These are phyloP conservation scores for Orchestes rusci DNA, from an alignment of 2,888 invertebrate species.

Conservation along the genomic window DNA sequence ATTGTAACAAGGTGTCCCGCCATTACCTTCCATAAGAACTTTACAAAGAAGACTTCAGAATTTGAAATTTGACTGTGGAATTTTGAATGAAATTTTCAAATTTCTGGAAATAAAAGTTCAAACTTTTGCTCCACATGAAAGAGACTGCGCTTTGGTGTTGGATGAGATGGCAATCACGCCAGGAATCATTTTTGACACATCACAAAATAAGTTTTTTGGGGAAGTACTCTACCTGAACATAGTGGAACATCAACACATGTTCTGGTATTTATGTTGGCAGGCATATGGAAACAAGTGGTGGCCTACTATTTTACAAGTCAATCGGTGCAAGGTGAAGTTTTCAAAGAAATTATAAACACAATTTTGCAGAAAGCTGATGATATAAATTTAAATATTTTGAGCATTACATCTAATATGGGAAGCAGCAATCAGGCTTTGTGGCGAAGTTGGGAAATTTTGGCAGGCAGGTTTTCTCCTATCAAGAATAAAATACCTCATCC, in stretches of 20 bases:
- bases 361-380: neutral
- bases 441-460: neutral
- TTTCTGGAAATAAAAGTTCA: slow-evolving; percentile 21
- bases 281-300: slow-evolving; percentile 31
- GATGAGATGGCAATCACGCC: slow-evolving; percentile 28
- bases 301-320: neutral
- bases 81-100: too few relatives aligned
- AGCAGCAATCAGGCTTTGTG: slow-evolving; percentile 1
- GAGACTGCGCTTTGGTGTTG: slow-evolving; percentile 20
- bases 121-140: slow-evolving; percentile 16
- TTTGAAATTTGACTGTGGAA: slow-evolving; percentile 25
- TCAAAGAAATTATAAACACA: neutral
- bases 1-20: too few relatives aligned
- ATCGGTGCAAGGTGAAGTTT: slow-evolving; percentile 1
- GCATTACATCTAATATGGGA: slow-evolving; percentile 2
- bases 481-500: neutral
- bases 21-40: slow-evolving; percentile 26
- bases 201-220: slow-evolving; percentile 1
- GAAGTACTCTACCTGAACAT: slow-evolving; percentile 24
- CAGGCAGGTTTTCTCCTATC: neutral
- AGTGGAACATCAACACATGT: slow-evolving; percentile 27
- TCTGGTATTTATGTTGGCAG: slow-evolving; percentile 31
- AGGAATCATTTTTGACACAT: slow-evolving; percentile 12
- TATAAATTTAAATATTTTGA: slow-evolving; percentile 1
- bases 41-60: slow-evolving; percentile 21